Conservation (phyloP, 2,113 vertebrate species). For the Tiliqua scincoides region DNA sequence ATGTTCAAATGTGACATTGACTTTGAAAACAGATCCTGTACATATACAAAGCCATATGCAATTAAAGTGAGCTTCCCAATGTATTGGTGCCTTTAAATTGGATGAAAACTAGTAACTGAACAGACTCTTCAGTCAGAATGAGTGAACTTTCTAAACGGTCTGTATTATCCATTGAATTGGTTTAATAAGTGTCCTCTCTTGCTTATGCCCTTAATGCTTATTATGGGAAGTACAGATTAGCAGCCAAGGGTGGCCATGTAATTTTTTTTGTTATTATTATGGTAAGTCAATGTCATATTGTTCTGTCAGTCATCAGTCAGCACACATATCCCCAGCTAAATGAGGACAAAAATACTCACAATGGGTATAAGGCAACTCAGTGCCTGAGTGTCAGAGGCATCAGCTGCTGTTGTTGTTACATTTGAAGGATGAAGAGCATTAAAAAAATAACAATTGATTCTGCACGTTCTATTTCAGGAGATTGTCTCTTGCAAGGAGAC, state of each 20-base stretch:
- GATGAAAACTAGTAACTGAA: neutral
- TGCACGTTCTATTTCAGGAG: constrained; percentile 38
- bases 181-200: constrained; percentile 10
- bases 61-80: neutral
- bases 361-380: constrained; percentile 18
- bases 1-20: neutral
- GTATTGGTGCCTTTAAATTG: neutral
- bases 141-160: neutral
- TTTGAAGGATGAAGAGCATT: constrained; percentile 42
- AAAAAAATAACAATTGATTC: constrained; percentile 50
- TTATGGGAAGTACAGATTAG: neutral
- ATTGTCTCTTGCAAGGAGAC: constrained; percentile 23
- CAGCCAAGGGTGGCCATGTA: neutral
- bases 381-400: constrained; percentile 11
- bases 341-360: constrained; percentile 12
- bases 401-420: constrained; percentile 10
- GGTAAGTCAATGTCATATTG: neutral
- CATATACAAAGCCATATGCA: neutral
- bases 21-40: constrained; percentile 10
- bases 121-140: neutral
- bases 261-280: neutral
- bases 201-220: neutral
- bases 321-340: neutral
- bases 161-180: neutral
- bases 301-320: neutral